Percentiles rank a stretch among this genome's conserved stretches.
Evolutionary conservation across 2,888 invertebrate genomes (phyloP).

Genomic region (Eristalis pertinax): DNA sequence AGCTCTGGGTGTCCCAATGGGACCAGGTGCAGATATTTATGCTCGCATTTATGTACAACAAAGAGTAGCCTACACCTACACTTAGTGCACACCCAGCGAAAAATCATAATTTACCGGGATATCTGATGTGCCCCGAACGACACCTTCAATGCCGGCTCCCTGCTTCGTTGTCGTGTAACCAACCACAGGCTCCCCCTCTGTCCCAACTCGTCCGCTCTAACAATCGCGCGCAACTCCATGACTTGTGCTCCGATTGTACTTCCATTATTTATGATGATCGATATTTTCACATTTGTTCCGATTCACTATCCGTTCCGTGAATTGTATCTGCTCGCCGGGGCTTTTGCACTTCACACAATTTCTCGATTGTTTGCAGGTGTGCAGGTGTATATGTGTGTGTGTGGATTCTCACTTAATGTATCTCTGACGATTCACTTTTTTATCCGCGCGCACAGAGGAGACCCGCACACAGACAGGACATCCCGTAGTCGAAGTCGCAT

Average conservation of each 20-base stretch:
- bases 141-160: slow-evolving; percentile 5
- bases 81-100: slow-evolving; percentile 23
- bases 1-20: background rate
- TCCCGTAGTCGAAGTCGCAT: slow-evolving; percentile 53
- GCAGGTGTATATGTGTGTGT: slow-evolving; percentile 1
- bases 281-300: slow-evolving; percentile 70
- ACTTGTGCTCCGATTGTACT: slow-evolving; percentile 54
- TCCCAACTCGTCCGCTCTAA: background rate
- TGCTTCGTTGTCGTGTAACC: background rate
- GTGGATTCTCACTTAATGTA: slow-evolving; percentile 27
- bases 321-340: slow-evolving; percentile 27
- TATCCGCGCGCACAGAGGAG: background rate
- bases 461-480: slow-evolving; percentile 32
- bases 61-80: slow-evolving; percentile 36
- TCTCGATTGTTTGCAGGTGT: background rate
- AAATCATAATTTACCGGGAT: slow-evolving; percentile 59
- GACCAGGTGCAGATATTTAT: slow-evolving; percentile 6
- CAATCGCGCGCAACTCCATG: slow-evolving; percentile 44
- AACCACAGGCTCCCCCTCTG: background rate
- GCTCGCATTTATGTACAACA: slow-evolving; percentile 5
- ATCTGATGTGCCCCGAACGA: slow-evolving; percentile 50
- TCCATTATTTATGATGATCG: slow-evolving; percentile 72
- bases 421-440: slow-evolving; percentile 45
- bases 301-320: slow-evolving; percentile 62
- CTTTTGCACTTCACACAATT: background rate